These are phyloP conservation scores for Neodiprion lecontei DNA, from an alignment of 1,140 invertebrate species.

Conservation along the genomic window DNA sequence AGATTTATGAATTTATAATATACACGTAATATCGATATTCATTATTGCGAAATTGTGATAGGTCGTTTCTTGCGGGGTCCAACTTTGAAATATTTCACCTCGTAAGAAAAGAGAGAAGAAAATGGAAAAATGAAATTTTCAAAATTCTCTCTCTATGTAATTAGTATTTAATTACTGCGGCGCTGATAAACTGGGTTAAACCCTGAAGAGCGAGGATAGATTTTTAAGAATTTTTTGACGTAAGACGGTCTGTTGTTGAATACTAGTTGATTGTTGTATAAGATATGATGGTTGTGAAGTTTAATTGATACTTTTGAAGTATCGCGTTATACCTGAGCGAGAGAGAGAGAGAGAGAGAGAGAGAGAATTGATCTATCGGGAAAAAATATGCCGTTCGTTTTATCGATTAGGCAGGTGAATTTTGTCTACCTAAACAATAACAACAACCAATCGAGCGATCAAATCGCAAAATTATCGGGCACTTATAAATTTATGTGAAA, in stretches of 20 bases:
- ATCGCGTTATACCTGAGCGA: constrained; percentile 36
- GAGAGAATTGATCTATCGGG: no score
- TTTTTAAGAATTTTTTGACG: constrained; percentile 53
- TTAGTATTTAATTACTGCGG: no score
- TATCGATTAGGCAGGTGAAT: no score
- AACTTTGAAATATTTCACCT: not conserved
- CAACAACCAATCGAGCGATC: no score
- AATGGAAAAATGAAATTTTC: not conserved
- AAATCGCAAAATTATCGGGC: no score
- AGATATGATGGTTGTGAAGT: constrained; percentile 58
- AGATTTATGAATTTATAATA: not conserved
- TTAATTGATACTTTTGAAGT: constrained; percentile 54
- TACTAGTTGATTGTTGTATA: constrained; percentile 55
- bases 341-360: not conserved
- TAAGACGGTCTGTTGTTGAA: constrained; percentile 56
- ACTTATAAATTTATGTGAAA: no score
- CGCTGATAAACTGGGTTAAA: no score
- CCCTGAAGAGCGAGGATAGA: no score
- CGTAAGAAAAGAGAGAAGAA: not conserved
- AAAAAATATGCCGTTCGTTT: no score
- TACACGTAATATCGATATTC: not conserved
- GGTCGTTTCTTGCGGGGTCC: not conserved
- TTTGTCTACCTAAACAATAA: no score
- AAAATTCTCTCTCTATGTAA: no score
- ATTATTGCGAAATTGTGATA: no score